phyloP scores from a whole-genome alignment of 2,113 vertebrate species.

The Phasianus colchicus region DNA sequence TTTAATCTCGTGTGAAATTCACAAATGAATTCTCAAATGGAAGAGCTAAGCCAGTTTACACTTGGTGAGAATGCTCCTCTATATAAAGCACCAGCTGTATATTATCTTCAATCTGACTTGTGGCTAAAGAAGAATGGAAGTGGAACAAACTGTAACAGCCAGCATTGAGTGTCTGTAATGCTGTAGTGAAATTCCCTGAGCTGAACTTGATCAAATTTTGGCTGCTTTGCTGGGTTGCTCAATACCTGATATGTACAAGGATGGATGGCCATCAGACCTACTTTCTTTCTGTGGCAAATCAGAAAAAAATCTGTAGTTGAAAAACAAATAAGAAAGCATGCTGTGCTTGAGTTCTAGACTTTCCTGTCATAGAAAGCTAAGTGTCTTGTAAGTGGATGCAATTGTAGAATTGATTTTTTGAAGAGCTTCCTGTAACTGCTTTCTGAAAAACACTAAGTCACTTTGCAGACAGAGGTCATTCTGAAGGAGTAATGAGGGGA shows the following conservation, averaged over 20 bases:
- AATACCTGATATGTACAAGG: not conserved
- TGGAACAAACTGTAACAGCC: not conserved
- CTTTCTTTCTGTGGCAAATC: not conserved
- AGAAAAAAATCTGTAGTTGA: not conserved
- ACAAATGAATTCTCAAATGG: not conserved
- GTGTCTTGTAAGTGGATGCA: not conserved
- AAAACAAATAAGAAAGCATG: rapidly evolving
- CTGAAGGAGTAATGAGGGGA: not conserved
- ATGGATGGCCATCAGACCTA: not conserved
- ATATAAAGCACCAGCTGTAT: not conserved
- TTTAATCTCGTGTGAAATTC: not conserved
- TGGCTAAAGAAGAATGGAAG: not conserved
- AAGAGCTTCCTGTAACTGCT: not conserved
- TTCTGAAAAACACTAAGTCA: not conserved
- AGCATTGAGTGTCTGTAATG: not conserved
- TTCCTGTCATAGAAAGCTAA: not conserved
- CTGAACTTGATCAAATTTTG: not conserved
- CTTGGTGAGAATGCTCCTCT: not conserved
- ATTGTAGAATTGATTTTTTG: not conserved
- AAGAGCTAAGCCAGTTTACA: not conserved
- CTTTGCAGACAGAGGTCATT: not conserved
- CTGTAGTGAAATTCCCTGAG: not conserved
- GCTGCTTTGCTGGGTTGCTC: not conserved
- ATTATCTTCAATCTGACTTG: not conserved
- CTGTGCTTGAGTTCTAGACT: not conserved